Evolutionary conservation across 2,888 invertebrate genomes (phyloP), one percentile per base, ranked within the genome.

Genomic region (Gortyna flavago): DNA sequence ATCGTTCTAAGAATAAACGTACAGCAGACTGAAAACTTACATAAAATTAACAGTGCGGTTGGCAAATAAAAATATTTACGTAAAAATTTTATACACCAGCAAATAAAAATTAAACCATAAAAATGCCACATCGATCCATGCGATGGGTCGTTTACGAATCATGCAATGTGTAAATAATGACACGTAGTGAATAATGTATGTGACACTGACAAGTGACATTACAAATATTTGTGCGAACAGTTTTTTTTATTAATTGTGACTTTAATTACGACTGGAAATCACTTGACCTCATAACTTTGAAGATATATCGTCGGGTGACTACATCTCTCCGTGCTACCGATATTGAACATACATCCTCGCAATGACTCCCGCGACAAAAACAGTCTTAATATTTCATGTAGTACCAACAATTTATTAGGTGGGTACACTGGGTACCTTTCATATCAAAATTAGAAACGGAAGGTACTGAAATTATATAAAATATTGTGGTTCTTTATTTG

Each of bases 101-200:
- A 89, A 91, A 88, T 88, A 89, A 90, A 91, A 89, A 86, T 86
- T 85, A 80, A 88, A 91, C 84, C 75, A 87, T 79, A 80, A 84
- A 87, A 88, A 87, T 87, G 85, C 87, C 91, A 90, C 92, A 91
- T 91, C 90, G 90, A 90, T 91, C 86, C 93, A 93, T 93, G 93
- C 93, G 91, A 92, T 90, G 91, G 90, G 89, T 91, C 88, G 86
- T 85, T 84, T 87, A 81, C 86, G 84, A 86, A 88, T 89, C 91
- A 90, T 90, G 90, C 92, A 91, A 91, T 88, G 91, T 91, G 89
- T 88, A 90, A 90, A 91, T 91, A 91, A 90, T 90, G 89, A 89
- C 88, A 89, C 87, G 85, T 85, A 79, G 86, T 85, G 87, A 85
- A 85, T 82, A 86, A 87, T 88, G 84, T 80, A 85, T 87, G 84